Conservation (phyloP, 2,888 invertebrate genomes). For the Pristionchus arcanus region DNA sequence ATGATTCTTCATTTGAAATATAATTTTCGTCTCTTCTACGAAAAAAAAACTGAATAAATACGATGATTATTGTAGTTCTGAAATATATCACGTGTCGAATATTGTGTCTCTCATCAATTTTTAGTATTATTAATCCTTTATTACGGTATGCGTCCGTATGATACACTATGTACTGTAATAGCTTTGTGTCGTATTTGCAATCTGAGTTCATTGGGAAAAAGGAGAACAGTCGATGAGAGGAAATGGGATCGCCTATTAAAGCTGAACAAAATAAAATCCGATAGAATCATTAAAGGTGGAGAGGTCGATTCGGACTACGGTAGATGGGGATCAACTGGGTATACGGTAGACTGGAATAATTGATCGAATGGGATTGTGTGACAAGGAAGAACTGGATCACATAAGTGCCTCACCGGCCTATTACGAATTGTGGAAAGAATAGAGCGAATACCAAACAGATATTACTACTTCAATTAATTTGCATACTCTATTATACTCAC, state of each 20-base stretch:
- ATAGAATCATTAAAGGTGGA: neutral
- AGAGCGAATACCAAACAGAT: conserved; percentile 9
- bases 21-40: too few species aligned
- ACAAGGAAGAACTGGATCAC: conserved; percentile 29
- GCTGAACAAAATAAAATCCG: conserved; percentile 2
- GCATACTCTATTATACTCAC: conserved; percentile 26
- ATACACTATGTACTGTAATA: conserved; percentile 38
- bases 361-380: conserved; percentile 32
- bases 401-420: conserved; percentile 45
- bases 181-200: conserved; percentile 41
- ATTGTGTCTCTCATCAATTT: neutral
- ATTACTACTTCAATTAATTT: conserved; percentile 17
- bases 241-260: conserved; percentile 22
- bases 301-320: conserved; percentile 24
- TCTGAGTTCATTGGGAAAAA: conserved; percentile 30
- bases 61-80: too few species aligned
- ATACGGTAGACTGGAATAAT: conserved; percentile 5
- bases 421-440: neutral
- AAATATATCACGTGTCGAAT: too few species aligned
- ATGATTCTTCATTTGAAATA: too few species aligned
- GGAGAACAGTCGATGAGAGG: conserved; percentile 30
- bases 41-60: too few species aligned
- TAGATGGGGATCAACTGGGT: conserved; percentile 1
- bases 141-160: conserved; percentile 42
- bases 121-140: conserved; percentile 1